Base-by-base conservation (phyloP, 2,113 vertebrate species). In the Malurus cyaneus region DNA sequence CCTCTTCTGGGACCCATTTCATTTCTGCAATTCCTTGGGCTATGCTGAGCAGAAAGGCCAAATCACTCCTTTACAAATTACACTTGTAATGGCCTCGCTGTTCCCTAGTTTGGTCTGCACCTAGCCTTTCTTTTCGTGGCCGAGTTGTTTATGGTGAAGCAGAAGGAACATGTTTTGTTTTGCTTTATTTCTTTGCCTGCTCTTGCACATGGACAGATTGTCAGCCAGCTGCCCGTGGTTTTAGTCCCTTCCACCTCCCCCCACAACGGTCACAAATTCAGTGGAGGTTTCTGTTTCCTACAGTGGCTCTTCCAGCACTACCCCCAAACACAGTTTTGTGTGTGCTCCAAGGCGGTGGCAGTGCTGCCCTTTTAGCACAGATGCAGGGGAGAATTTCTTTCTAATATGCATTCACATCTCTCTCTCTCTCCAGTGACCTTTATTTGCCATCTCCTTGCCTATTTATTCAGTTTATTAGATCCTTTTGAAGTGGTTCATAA, bases 131-230 rank as follows among this genome's bases (percentile, higher is more conserved):
- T 70, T 66, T 64, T 54, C 0, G 18, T 62, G 91, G 23, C 4
- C 4, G 6, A 41, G 59, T 23, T 93, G 90, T 77, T 92, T 86
- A 88, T 59, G 69, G 82, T 5, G 34, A 60, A 78, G 86, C 96
- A 92, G 92, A 93, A 92, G 83, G 95, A 93, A 39, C 64, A 5
- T 28, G 82, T 93, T 95, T 95, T 92, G 72, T 59, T 95, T 71
- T 86, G 82, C 72, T 80, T 71, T 91, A 89, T 87, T 95, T 91
- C 69, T 88, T 78, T 85, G 85, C 86, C 92, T 54, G 78, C 86
- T 77, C 92, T 78, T 56, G 67, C 83, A 59, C 65, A 62, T 0
- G 77, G 77, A 80, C 94, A 96, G 95, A 95, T 95, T 96, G 94
- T 36, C 69, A 0, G 92, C 91, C 95, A 95, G 95, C 88, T 93